Evolutionary conservation across 2,888 invertebrate species (phyloP).

Genomic region (Sipha maydis): DNA sequence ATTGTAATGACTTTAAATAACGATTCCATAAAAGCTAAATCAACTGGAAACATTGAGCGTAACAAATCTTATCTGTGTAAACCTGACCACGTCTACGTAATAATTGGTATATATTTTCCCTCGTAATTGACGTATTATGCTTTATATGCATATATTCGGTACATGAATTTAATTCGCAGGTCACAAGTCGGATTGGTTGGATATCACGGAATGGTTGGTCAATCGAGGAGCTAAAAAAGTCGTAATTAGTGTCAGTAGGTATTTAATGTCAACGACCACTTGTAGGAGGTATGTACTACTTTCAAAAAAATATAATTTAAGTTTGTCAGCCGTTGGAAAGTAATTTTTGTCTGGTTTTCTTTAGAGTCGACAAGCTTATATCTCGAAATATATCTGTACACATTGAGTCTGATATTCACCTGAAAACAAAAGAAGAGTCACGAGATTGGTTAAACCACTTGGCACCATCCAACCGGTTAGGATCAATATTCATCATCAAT

Average conservation of each 20-base stretch:
- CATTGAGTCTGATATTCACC: background rate
- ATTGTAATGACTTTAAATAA: background rate
- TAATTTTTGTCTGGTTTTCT: background rate
- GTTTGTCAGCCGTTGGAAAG: background rate
- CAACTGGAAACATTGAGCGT: too few relatives aligned
- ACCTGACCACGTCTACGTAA: constrained; percentile 1
- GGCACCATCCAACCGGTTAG: background rate
- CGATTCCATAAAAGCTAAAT: background rate
- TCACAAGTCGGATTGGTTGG: constrained; percentile 49
- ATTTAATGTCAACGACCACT: background rate
- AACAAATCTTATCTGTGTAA: background rate
- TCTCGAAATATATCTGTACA: constrained; percentile 1
- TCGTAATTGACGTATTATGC: background rate
- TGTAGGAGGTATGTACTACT: constrained; percentile 15
- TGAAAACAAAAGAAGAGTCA: constrained; percentile 5
- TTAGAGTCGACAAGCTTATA: constrained; percentile 21
- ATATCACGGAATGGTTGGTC: constrained; percentile 64
- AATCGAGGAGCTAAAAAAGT: constrained; percentile 61
- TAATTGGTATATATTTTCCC: constrained; percentile 26
- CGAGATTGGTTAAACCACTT: background rate
- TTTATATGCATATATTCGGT: background rate
- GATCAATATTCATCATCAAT: constrained; percentile 30
- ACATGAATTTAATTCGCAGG: background rate
- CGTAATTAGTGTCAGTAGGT: constrained; percentile 38
- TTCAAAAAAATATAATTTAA: too few relatives aligned